phyloP scores from a whole-genome alignment of 2,113 vertebrate genomes.

The Calcarius ornatus region DNA sequence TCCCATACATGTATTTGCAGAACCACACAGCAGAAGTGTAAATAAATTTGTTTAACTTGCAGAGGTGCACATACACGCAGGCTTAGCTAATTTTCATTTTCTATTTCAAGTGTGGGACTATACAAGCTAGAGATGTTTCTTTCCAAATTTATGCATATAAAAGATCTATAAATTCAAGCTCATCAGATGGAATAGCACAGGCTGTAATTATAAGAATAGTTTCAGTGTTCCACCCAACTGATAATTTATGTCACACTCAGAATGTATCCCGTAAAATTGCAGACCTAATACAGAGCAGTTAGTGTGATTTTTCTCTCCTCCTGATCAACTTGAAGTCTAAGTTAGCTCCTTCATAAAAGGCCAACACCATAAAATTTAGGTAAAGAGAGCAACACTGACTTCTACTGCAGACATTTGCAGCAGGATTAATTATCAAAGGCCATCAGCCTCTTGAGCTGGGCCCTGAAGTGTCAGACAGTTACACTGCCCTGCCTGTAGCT shows the following conservation, averaged over 20 bases:
- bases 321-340: not conserved
- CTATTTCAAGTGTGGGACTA: not conserved
- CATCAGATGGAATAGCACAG: not conserved
- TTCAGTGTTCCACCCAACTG: not conserved
- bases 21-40: not conserved
- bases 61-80: not conserved
- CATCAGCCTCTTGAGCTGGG: not conserved
- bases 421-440: not conserved
- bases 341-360: not conserved
- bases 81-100: not conserved
- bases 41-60: not conserved
- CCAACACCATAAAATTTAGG: not conserved
- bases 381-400: not conserved
- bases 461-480: not conserved
- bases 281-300: not conserved
- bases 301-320: not conserved
- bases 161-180: not conserved
- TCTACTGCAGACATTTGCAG: not conserved
- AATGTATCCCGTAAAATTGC: not conserved
- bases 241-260: not conserved
- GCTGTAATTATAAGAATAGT: not conserved
- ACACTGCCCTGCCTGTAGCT: not conserved
- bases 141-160: not conserved
- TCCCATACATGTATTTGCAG: fast-evolving
- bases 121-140: not conserved